Percentiles rank a stretch among this genome's conserved stretches.
Conservation (phyloP, 2,797 vertebrate species). For the Pterois miles region DNA sequence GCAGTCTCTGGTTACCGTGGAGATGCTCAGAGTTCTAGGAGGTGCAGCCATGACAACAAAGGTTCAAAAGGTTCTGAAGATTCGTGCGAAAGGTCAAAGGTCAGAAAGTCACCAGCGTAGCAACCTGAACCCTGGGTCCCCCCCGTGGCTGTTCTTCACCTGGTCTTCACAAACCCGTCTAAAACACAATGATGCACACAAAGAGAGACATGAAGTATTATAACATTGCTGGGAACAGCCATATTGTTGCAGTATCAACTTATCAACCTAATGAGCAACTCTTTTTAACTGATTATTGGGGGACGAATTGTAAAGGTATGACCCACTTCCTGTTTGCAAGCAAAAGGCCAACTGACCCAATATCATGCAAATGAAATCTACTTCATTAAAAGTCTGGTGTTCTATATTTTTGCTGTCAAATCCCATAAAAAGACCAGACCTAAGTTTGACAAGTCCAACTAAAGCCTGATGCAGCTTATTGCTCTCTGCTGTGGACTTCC, state of each 20-base stretch:
- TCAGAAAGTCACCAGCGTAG: conserved; percentile 71
- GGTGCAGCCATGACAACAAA: conserved; percentile 60
- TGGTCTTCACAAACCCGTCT: conserved; percentile 72
- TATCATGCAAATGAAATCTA: too few relatives aligned
- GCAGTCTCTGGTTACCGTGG: conserved; percentile 52
- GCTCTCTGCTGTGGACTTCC: not conserved
- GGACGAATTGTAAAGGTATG: not conserved
- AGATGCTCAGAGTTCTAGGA: conserved; percentile 46
- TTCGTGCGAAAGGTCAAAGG: conserved; percentile 60
- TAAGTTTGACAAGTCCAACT: not conserved
- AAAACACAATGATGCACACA: conserved; percentile 30
- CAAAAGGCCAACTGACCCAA: not conserved
- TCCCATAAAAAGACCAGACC: rapidly evolving
- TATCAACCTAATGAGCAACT: not conserved
- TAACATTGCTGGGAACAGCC: not conserved
- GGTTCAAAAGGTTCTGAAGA: conserved; percentile 33
- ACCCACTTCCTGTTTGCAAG: not conserved
- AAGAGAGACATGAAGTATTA: not conserved
- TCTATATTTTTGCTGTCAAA: not conserved
- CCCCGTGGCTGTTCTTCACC: conserved; percentile 55
- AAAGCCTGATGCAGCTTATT: not conserved
- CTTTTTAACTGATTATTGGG: not conserved
- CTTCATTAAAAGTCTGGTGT: too few relatives aligned
- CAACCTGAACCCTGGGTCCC: conserved; percentile 56
- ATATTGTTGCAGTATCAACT: not conserved